Evolutionary conservation across 2,888 invertebrate species (phyloP), one percentile per base, ranked within the genome.

Genomic region (Autographa pulchrina): DNA sequence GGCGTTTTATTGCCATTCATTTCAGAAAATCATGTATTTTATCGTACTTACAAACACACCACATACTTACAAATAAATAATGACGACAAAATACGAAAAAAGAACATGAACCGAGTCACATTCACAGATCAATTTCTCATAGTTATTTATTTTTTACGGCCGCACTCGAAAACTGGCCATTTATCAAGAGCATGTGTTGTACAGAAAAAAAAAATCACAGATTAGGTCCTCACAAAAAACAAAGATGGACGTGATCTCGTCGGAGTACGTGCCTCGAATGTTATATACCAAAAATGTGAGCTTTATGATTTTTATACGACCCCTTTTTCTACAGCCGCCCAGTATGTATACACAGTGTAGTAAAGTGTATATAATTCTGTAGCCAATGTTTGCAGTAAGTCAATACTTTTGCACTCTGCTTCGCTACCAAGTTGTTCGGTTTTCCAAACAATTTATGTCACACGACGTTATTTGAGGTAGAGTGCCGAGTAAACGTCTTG

Each of bases 171-270:
- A 88, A 88, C 86, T 86, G 77, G 87, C 91, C 85, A 94, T 94
- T 92, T 92, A 92, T 94, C 93, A 93, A 83, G 79, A 86, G 82
- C 90, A 91, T 91, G 85, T 92, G 91, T 90, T 90, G 86, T 71
- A 64, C 72, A 75, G 77, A 80, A 85, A 88, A 91, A n/a, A 88
- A 87, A 89, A 91, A 89, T 88, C 85, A 86, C 84, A 90, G 90
- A 93, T 92, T 90, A 92, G 87, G 85, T 88, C 83, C 88, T 88
- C 84, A 85, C 87, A 89, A 81, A 89, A 90, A 90, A 91, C 88
- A 91, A 89, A 88, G 84, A 87, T 76, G 88, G 83, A 92, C 91
- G 93, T 91, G 91, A 91, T 90, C 89, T 87, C 80, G 78, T 70
- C 72, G 80, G 65, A 68, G 77, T 82, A 91, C 93, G 93, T 93